Evolutionary conservation across 2,888 invertebrate genomes (phyloP).

Genomic region (Adelphocoris suturalis): DNA sequence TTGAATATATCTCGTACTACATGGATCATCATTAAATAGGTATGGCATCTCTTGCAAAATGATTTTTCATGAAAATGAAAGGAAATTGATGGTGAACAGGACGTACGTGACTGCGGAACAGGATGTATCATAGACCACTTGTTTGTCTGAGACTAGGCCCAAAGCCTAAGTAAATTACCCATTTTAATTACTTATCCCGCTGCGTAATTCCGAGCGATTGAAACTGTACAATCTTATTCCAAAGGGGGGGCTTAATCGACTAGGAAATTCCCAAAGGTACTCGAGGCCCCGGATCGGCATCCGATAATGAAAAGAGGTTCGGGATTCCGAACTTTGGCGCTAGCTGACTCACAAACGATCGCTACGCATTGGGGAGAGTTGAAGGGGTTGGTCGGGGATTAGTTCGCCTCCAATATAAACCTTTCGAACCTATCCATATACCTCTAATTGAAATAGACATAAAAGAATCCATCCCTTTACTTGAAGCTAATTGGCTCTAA

Average conservation of each 20-base stretch:
- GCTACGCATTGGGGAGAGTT: background rate
- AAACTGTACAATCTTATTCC: background rate
- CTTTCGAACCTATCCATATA: background rate
- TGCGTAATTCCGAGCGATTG: background rate
- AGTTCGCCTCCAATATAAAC: background rate
- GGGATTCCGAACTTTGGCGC: background rate
- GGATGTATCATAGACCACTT: no score
- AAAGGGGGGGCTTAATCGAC: background rate
- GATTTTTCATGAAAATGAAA: no score
- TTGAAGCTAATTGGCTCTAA: background rate
- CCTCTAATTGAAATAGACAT: background rate
- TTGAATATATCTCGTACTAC: no score
- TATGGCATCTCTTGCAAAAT: no score
- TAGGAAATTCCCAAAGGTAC: background rate
- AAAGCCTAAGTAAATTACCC: background rate
- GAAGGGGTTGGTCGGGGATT: background rate
- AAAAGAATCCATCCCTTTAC: background rate
- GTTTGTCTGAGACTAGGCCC: no score
- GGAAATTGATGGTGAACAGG: no score
- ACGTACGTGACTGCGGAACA: no score
- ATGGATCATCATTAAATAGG: no score
- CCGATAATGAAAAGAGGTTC: background rate
- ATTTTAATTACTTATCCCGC: background rate
- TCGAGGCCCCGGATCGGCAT: background rate
- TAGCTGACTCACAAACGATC: background rate